Conservation (phyloP, 2,797 vertebrate genomes). For the Furcifer pardalis region DNA sequence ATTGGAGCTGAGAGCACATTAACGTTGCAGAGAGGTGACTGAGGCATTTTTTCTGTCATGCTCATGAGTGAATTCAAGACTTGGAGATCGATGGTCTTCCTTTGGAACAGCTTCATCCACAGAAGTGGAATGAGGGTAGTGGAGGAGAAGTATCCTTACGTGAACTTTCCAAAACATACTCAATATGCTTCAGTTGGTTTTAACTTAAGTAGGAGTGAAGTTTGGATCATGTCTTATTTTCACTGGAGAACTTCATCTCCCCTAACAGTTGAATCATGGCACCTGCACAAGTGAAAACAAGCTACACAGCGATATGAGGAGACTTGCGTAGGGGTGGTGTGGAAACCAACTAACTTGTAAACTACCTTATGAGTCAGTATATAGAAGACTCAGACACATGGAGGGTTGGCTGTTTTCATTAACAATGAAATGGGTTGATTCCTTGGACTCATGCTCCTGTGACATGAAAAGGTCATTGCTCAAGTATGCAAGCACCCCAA, state of each 20-base stretch:
- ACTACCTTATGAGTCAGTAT: conserved; percentile 9
- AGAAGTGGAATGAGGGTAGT: neutral
- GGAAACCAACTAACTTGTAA: conserved; percentile 13
- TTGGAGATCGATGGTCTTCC: neutral
- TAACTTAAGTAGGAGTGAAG: conserved; percentile 16
- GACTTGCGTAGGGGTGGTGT: neutral
- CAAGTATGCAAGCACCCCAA: conserved; percentile 3
- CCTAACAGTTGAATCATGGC: neutral
- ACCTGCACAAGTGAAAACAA: conserved; percentile 23
- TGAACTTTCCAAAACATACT: conserved; percentile 16
- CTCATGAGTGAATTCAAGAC: neutral
- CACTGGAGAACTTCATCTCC: neutral
- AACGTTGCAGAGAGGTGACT: too few species aligned
- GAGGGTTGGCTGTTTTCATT: neutral
- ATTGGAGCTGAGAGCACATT: too few species aligned
- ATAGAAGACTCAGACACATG: neutral
- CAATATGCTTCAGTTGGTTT: conserved; percentile 17
- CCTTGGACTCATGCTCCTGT: neutral
- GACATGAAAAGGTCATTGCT: neutral
- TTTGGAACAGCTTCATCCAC: neutral
- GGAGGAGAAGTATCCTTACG: neutral
- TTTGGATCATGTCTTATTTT: conserved; percentile 25
- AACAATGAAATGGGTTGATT: conserved; percentile 5
- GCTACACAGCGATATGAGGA: neutral
- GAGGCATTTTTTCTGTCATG: neutral